Percentiles rank a stretch among this genome's conserved stretches.
Evolutionary conservation across 2,888 invertebrate genomes (phyloP).

Genomic region (Dynastes tityus): DNA sequence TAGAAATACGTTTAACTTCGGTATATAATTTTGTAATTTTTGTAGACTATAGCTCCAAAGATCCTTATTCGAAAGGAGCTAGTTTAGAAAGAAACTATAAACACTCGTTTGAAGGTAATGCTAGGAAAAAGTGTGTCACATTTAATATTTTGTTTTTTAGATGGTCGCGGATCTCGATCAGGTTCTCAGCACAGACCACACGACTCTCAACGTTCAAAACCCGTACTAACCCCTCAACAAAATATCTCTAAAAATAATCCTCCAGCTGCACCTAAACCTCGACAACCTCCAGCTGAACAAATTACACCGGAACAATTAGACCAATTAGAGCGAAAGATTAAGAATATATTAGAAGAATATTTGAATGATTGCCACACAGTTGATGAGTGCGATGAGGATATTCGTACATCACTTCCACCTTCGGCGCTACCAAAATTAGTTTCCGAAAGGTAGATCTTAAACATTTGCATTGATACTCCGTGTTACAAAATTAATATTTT

Average conservation of each 20-base stretch:
- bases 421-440: slow-evolving; percentile 62
- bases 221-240: no score
- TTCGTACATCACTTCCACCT: slow-evolving; percentile 59
- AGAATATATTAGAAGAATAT: slow-evolving; percentile 67
- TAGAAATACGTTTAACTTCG: not conserved
- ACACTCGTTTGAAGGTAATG: no score
- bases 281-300: slow-evolving; percentile 48
- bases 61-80: no score
- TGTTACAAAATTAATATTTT: slow-evolving; percentile 1
- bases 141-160: no score
- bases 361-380: slow-evolving; percentile 63
- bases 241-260: no score
- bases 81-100: no score
- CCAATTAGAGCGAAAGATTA: slow-evolving; percentile 63
- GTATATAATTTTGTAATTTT: slow-evolving; percentile 22
- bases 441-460: slow-evolving; percentile 62
- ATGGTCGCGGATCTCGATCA: no score
- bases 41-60: no score
- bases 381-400: slow-evolving; percentile 65
- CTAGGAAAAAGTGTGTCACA: no score
- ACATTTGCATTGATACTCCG: not conserved
- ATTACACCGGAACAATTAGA: slow-evolving; percentile 60
- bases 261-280: slow-evolving; percentile 40
- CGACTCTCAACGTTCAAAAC: no score
- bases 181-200: no score